A percentile compares a stretch with the other conserved stretches of the same genome.
Evolutionary conservation across 2,797 vertebrate species (phyloP).

Genomic region (Craterocephalus amniculus): DNA sequence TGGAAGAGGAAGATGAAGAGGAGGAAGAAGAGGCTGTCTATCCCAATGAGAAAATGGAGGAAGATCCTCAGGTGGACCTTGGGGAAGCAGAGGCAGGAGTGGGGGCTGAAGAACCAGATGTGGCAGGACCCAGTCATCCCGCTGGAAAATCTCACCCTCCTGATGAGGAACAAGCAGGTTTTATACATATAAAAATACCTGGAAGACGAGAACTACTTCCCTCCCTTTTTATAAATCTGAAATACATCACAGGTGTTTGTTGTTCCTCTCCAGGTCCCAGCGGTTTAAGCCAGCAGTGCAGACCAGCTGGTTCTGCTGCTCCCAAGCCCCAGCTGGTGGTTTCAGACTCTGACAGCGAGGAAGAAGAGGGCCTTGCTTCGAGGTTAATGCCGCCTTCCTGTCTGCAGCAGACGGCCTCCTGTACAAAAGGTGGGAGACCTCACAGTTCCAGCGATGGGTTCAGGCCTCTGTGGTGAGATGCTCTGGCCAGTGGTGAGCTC

Average conservation of each 20-base stretch:
- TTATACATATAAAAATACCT: too few relatives aligned
- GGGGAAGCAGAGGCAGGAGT: slow-evolving; percentile 64
- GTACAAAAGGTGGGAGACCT: slow-evolving; percentile 81
- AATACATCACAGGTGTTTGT: not conserved
- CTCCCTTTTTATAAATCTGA: not conserved
- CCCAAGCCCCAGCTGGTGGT: slow-evolving; percentile 87
- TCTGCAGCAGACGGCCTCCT: slow-evolving; percentile 60
- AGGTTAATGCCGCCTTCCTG: slow-evolving; percentile 69
- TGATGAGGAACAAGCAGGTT: slow-evolving; percentile 98
- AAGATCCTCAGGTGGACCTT: slow-evolving; percentile 73
- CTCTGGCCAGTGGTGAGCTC: too few relatives aligned
- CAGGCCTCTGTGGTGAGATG: too few relatives aligned
- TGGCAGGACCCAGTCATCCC: slow-evolving; percentile 75
- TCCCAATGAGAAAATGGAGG: slow-evolving; percentile 86
- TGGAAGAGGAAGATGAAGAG: slow-evolving; percentile 90
- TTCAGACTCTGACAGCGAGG: slow-evolving; percentile 96
- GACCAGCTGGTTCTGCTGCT: slow-evolving; percentile 79
- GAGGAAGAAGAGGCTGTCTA: slow-evolving; percentile 79
- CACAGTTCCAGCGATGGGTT: too few relatives aligned
- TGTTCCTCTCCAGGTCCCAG: slow-evolving; percentile 87
- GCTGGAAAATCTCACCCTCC: slow-evolving; percentile 72
- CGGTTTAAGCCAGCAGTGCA: slow-evolving; percentile 77
- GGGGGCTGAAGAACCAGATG: slow-evolving; percentile 59
- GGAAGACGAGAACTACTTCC: too few relatives aligned
- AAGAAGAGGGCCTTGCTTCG: slow-evolving; percentile 87